Conservation (phyloP, 2,113 vertebrate genomes). For the Paradoxurus hermaphroditus region DNA sequence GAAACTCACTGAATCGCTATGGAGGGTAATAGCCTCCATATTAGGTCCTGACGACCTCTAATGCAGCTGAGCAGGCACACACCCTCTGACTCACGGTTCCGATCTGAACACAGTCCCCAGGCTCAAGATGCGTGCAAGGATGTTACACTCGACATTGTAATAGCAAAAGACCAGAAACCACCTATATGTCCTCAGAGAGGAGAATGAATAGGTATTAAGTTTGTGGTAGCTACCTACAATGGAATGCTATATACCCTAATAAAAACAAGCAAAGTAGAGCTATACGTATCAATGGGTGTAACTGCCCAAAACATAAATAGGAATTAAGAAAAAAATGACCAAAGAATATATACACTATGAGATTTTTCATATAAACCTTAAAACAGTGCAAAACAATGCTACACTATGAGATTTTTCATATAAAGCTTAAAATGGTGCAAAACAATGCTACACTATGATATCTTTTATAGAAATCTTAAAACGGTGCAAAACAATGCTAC, state of each 20-base stretch:
- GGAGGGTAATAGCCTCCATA: too few species aligned
- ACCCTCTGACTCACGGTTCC: not conserved
- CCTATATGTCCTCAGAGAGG: not conserved
- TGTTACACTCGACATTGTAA: not conserved
- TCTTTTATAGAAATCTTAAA: not conserved
- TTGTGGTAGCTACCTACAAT: not conserved
- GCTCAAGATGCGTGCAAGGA: not conserved
- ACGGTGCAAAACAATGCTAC: not conserved
- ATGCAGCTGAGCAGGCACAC: not conserved
- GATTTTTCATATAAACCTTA: not conserved
- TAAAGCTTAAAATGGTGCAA: not conserved
- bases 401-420: not conserved
- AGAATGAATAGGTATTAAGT: not conserved
- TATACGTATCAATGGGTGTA: not conserved
- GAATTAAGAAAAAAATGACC: not conserved
- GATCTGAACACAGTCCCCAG: not conserved
- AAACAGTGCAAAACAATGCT: not conserved
- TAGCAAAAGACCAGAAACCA: not conserved
- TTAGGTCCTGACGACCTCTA: not conserved
- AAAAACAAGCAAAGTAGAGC: not conserved
- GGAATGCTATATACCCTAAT: not conserved
- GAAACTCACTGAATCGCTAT: not conserved
- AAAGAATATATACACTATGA: not conserved
- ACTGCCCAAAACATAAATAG: not conserved
- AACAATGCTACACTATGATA: not conserved